These are phyloP conservation scores for Drosophila paramelanica DNA, from an alignment of 2,888 invertebrate genomes.

Conservation along the genomic window DNA sequence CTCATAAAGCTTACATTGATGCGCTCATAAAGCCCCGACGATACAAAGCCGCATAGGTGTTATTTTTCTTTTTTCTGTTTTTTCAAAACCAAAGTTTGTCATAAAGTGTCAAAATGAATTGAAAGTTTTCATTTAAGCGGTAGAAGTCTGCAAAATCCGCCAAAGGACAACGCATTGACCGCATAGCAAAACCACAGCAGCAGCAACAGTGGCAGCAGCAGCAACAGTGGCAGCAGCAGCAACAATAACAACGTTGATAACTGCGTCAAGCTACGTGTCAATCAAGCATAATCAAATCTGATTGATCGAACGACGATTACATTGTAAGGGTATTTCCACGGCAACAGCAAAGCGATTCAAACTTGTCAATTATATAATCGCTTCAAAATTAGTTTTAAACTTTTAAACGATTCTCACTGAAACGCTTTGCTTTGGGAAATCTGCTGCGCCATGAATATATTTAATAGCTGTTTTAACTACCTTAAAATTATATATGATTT, in stretches of 20 bases:
- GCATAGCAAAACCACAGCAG: slow-evolving; percentile 54
- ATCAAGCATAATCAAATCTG: slow-evolving; percentile 45
- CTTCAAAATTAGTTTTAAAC: slow-evolving; percentile 1
- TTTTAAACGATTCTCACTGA: neutral
- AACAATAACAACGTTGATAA: slow-evolving; percentile 32
- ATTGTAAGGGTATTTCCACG: slow-evolving; percentile 1
- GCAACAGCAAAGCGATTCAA: slow-evolving; percentile 1
- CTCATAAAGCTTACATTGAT: slow-evolving; percentile 57
- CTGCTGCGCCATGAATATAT: neutral
- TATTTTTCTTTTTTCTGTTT: slow-evolving; percentile 9
- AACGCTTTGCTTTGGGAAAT: no score
- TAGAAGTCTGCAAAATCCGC: slow-evolving; percentile 65
- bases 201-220: slow-evolving; percentile 22
- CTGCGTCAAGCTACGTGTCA: slow-evolving; percentile 41
- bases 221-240: slow-evolving; percentile 25
- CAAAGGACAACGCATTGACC: slow-evolving; percentile 66
- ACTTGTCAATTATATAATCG: slow-evolving; percentile 14
- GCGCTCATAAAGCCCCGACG: slow-evolving; percentile 27
- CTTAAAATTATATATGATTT: neutral
- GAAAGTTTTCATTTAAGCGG: slow-evolving; percentile 77
- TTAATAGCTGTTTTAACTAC: neutral
- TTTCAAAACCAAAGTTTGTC: slow-evolving; percentile 75
- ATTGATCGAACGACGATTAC: slow-evolving; percentile 27
- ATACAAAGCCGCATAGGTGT: no score
- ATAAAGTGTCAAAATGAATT: slow-evolving; percentile 80